Evolutionary conservation across 2,797 vertebrate species (phyloP), one percentile per base, ranked within the genome.

Genomic region (Triplophysa bombifrons): DNA sequence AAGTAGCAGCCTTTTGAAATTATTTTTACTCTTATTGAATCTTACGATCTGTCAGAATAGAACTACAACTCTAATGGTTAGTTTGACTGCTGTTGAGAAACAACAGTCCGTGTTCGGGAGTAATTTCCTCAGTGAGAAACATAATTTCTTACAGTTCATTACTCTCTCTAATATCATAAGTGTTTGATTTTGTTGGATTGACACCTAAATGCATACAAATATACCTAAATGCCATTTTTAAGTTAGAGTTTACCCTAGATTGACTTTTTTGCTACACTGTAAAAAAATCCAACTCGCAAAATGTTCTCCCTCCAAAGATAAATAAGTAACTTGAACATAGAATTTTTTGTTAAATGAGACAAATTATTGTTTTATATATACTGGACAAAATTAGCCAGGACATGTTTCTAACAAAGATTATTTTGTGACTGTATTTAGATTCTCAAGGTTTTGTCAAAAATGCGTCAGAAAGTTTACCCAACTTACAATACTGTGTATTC

Each of bases 51-150:
- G 65, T 67, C 70, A 27, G 22, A 61, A 34, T 44, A 60, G 48
- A 51, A 65, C 56, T 53, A 51, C 66, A 61, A 65, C 56, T 38
- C 20, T 44, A 14, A 10, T 63, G 56, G 20, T n/a, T 66, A 66
- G 51, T 50, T 63, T 76, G 73, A 30, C n/a, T n/a, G n/a, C n/a
- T n/a, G n/a, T n/a, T n/a, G 56, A 71, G 70, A 72, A 81, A 81
- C 58, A 14, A n/a, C 64, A 41, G 25, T 69, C 61, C 44, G 17
- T 55, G 44, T 8, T 65, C 17, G 51, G 61, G 34, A 55, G 30
- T 22, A 67, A 67, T 60, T 61, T 50, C 38, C 60, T 34, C 13
- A 56, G n/a, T 72, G 19, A 55, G 41, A 61, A 30, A 53, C 5
- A 1, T 13, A 53, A 8, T 41, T 41, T 25, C 27, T 67, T 46